These are phyloP conservation scores for Drosophila ohnishii DNA, from an alignment of 1,140 invertebrate genomes.

Conservation along the genomic window DNA sequence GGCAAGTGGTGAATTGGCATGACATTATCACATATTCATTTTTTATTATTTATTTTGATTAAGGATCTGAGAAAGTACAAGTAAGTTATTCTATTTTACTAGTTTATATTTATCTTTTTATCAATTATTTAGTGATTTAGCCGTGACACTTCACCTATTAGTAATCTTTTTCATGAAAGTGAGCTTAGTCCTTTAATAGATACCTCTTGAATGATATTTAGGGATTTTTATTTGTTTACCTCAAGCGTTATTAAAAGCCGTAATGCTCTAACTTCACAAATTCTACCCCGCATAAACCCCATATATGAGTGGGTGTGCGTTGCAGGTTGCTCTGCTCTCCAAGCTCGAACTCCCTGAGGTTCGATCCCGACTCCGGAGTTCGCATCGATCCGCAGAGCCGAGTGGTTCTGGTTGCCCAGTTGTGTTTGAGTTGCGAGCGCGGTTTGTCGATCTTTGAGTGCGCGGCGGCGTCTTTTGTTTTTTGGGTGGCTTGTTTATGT, in stretches of 20 bases:
- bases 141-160: not conserved
- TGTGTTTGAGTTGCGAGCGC: constrained; percentile 53
- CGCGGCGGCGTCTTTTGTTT: constrained; percentile 22
- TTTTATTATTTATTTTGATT: too few species aligned
- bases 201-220: too few species aligned
- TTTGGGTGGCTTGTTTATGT: constrained; percentile 65
- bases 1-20: too few species aligned
- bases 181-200: too few species aligned
- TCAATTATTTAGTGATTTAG: too few species aligned
- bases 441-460: constrained; percentile 23
- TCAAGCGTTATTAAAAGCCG: too few species aligned
- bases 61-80: too few species aligned
- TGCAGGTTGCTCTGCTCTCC: constrained; percentile 15
- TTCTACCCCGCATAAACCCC: not conserved
- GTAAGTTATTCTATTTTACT: too few species aligned
- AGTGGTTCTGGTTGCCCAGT: constrained; percentile 36
- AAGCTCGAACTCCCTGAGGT: constrained; percentile 25
- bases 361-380: constrained; percentile 9
- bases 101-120: too few species aligned
- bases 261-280: too few species aligned
- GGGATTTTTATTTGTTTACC: too few species aligned
- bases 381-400: constrained; percentile 23
- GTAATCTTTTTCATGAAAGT: too few species aligned
- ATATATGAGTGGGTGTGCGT: constrained; percentile 33
- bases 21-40: not conserved